These are phyloP conservation scores for Gasterosteus nipponicus DNA, from an alignment of 2,113 vertebrate species.

Conservation along the genomic window DNA sequence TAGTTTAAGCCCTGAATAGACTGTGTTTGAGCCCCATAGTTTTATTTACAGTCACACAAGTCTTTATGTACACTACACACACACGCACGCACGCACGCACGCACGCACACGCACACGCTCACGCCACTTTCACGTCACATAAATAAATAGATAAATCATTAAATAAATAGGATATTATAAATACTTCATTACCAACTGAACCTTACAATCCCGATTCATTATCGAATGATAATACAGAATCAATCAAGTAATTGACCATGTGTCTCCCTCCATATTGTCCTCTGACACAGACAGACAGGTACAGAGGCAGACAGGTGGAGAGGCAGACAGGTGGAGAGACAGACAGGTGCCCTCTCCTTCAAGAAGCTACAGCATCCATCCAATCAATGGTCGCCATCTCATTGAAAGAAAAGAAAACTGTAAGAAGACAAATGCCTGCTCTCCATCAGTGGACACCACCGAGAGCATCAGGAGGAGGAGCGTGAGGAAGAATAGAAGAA, in stretches of 20 bases:
- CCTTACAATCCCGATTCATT: slow-evolving; percentile 43
- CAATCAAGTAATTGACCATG: background rate
- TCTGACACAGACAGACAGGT: background rate
- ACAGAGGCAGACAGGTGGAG: background rate
- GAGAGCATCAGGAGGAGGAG: background rate
- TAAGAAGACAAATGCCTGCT: slow-evolving; percentile 22
- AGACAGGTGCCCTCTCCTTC: background rate
- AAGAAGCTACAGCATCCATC: slow-evolving; percentile 5
- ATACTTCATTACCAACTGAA: slow-evolving; percentile 49
- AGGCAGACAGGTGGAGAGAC: background rate
- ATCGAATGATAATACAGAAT: slow-evolving; percentile 44
- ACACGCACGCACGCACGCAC: slow-evolving; percentile 26
- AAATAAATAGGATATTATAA: slow-evolving; percentile 68
- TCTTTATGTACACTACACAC: slow-evolving; percentile 63
- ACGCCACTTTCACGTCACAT: slow-evolving; percentile 48
- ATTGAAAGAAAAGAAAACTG: slow-evolving; percentile 11
- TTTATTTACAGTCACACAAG: slow-evolving; percentile 76
- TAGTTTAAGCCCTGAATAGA: slow-evolving; percentile 75
- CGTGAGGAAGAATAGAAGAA: too few relatives aligned
- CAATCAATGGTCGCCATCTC: background rate
- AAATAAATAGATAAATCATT: slow-evolving; percentile 48
- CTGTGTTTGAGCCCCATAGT: slow-evolving; percentile 75
- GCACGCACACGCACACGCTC: slow-evolving; percentile 23
- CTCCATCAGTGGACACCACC: background rate
- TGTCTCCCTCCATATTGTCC: background rate